Base-by-base conservation (phyloP, 2,888 invertebrate genomes). In the Onthophagus sagittarius region DNA sequence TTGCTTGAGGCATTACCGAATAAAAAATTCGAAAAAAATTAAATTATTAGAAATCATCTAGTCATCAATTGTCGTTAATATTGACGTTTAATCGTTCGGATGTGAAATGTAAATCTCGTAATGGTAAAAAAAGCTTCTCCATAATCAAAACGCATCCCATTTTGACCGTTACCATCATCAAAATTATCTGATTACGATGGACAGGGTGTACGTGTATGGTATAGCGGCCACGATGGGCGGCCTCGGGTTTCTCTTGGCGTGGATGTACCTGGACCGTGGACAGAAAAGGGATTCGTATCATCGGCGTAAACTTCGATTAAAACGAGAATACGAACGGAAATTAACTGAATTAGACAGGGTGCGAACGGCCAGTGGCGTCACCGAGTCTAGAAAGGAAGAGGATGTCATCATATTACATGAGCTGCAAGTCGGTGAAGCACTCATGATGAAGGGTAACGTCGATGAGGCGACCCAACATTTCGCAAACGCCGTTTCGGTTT, bases 401-500 rank as follows among this genome's bases (percentile, higher is more conserved):
- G 74, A 72, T 74, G 75, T 75, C 13, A 73, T 76, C 32, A 79
- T 80, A 63, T 73, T 80, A 63, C 76, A 77, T 63, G 80, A 80
- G 72, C 77, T 80, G 13, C 76, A 79, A 71, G 69, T 79, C 0
- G 80, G 79, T 5, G 80, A 80, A 73, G 73, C 75, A 13, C 71
- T 79, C 71, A 79, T 80, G 80, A 32, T 69, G 15, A 53, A 73
- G 15, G 72, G 77, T 63, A 74, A 78, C 63, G 63, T 77, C 62
- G 78, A 79, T 1, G 78, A 78, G 32, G 80, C 80, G 2, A 76
- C 79, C 13, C 62, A 77, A 11, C 80, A 80, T 75, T 80, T 80
- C 73, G 80, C 79, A 0, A 79, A 78, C 70, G 80, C 80, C 5
- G 79, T 80, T 67, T 73, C 77, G 11, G 75, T 78, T 5, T 79